Evolutionary conservation across 2,888 invertebrate genomes (phyloP), one percentile per base, ranked within the genome.

Genomic region (Zygothrica quintamaculata): DNA sequence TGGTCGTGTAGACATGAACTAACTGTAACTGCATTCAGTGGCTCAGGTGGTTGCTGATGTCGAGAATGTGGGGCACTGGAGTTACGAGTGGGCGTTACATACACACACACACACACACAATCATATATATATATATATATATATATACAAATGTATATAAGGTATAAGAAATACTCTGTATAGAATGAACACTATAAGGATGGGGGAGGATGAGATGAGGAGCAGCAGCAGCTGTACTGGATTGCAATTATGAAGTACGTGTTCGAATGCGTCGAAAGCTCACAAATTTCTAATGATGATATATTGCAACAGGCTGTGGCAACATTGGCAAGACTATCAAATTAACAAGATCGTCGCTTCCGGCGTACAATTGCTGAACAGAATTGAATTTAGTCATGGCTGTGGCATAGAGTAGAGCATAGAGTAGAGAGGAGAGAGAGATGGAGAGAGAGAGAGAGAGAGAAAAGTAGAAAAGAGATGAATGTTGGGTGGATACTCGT

Each of bases 261-360:
- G 81, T 82, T 58, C 57, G 61, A 77, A 87, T 82, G 84, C 84
- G 79, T 85, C 75, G 80, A 80, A 87, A 87, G 82, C 80, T 84
- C 77, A 67, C 87, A 88, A 84, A 86, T 80, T 82, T 88, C 87
- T 87, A 87, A 88, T 80, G 84, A 88, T 82, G 88, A 82, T 77
- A 74, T 82, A 82, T 88, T 70, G 84, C 65, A 58, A 55, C 50
- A 47, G 71, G 60, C 69, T 65, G 53, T 55, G 37, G 59, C 52
- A 53, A 64, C 65, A 68, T 67, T 50, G 75, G 50, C 80, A 67
- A 76, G 64, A 68, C 85, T 88, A 84, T 84, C 88, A 87, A 84
- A 84, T 84, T 84, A 88, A 84, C 84, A 84, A 84, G 84, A 84
- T 84, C 88, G 65, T 68, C 76, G 88, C 84, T 88, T 88, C 84